Percentiles rank a stretch among this genome's conserved stretches.
These are phyloP conservation scores for Antidorcas marsupialis DNA, from an alignment of 2,113 vertebrate genomes.

Conservation along the genomic window DNA sequence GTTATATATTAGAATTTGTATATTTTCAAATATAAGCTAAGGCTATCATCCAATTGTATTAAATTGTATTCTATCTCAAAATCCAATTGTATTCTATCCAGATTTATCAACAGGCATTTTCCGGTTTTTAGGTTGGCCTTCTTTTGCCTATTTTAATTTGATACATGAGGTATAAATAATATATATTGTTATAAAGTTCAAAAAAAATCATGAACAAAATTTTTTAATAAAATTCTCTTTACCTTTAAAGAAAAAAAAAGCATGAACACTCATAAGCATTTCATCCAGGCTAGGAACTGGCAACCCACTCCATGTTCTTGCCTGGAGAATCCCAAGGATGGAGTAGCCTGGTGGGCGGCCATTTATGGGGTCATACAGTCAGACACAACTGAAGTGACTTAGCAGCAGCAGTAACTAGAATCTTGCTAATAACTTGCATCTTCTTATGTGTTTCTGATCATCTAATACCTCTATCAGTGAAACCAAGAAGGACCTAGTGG, in stretches of 20 bases:
- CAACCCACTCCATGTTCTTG: too few relatives aligned
- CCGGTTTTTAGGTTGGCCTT: not conserved
- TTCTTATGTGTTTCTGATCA: not conserved
- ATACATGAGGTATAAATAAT: not conserved
- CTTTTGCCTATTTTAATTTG: not conserved
- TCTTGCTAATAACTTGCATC: not conserved
- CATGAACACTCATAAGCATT: not conserved
- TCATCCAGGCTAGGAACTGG: not conserved
- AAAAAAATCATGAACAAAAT: not conserved
- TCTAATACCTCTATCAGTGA: not conserved
- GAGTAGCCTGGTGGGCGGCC: too few relatives aligned
- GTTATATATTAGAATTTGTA: not conserved
- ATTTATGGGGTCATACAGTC: too few relatives aligned
- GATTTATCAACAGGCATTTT: not conserved
- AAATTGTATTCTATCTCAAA: too few relatives aligned
- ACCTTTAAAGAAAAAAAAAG: not conserved
- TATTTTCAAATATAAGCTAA: not conserved
- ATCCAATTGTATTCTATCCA: not conserved
- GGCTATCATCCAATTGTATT: not conserved
- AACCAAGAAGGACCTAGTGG: not conserved
- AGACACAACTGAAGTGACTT: too few relatives aligned
- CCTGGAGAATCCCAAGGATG: too few relatives aligned
- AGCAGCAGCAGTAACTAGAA: not conserved
- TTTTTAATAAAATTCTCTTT: not conserved
- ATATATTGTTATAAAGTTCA: not conserved